Evolutionary conservation across 2,113 vertebrate genomes (phyloP), one percentile per base, ranked within the genome.

Genomic region (Triplophysa tibetana): DNA sequence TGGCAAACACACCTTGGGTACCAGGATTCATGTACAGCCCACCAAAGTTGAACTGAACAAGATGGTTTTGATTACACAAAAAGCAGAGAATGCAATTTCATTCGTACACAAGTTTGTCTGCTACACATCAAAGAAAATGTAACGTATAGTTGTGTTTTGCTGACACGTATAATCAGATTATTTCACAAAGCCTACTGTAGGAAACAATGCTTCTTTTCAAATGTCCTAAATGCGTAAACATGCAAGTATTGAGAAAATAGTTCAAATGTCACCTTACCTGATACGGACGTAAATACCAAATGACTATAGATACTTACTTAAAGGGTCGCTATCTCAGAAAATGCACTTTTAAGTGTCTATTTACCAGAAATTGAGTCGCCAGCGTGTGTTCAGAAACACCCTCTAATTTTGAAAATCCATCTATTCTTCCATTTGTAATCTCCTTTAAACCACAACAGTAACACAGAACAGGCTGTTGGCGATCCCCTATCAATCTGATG

Each of bases 11-110:
- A 14, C 75, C 6, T 58, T 63, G 19, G 41, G 19, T 79, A 38
- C 70, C 70, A 84, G 41, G 16, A 68, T 64, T 23, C 80, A 73
- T 82, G 13, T 79, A 10, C 43, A 63, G 70, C 54, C 66, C 75
- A 81, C 58, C 65, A 78, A 81, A 23, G 43, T 56, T 21, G 56
- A 70, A 67, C 73, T 33, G 64, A 58, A 16, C 29, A 50, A 26
- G 12, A 64, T 17, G 19, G 24, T 66, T 48, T 24, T 81, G 3
- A 50, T 38, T 68, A 10, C 72, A 67, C 61, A 50, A 81, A 60
- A n/a, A 54, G 17, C 52, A 64, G 78, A 61, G 38, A 29, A 80
- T 21, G 70, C 8, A 45, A 38, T 29, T 29, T 29, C 26, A 29
- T 29, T 21, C 41, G 45, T 9, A 41, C 26, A 81, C 62, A 38